Base-by-base conservation (phyloP, 2,888 invertebrate genomes). In the Eupithecia abbreviata region DNA sequence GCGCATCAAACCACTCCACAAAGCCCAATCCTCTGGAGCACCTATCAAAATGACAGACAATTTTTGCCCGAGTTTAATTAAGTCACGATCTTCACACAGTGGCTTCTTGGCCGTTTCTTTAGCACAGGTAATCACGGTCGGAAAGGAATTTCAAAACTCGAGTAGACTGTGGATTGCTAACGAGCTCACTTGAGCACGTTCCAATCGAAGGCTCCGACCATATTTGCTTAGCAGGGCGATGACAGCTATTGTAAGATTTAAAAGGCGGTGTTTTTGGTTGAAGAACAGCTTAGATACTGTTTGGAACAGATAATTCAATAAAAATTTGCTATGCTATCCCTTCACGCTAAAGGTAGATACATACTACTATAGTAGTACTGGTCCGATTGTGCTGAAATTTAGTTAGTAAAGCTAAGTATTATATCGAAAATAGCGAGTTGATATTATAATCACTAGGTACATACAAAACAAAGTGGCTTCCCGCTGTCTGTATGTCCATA, bases 91-190 rank as follows among this genome's bases (percentile, higher is more conserved):
- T 82, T 87, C 83, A 86, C 81, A 83, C 85, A 84, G 86, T 83
- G 85, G 85, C 84, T 86, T 85, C 84, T 83, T 85, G 85, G 82
- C 87, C 86, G 84, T 85, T 89, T 87, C 84, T 86, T 88, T 84
- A 82, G 86, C 83, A 81, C 87, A 90, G 91, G 90, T 90, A 91
- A 92, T 91, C 90, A 86, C 86, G 90, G 90, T 90, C 85, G 89
- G 87, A 85, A 87, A 87, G 83, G 88, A 90, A 91, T 91, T 90
- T 91, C 91, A 91, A 90, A 91, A 90, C 88, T 90, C 87, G 83
- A 86, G 87, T 85, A 81, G 83, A 83, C 85, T 85, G 88, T 89
- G 85, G 86, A 88, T 90, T 87, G 87, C 86, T 86, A 87, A 86
- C 87, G 86, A 84, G 84, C 86, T 82, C 87, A 89, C 91, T 91